A percentile compares a stretch with the other conserved stretches of the same genome.
These are phyloP conservation scores for Nipponacmea schrenckii DNA, from an alignment of 2,888 invertebrate genomes.

Conservation along the genomic window DNA sequence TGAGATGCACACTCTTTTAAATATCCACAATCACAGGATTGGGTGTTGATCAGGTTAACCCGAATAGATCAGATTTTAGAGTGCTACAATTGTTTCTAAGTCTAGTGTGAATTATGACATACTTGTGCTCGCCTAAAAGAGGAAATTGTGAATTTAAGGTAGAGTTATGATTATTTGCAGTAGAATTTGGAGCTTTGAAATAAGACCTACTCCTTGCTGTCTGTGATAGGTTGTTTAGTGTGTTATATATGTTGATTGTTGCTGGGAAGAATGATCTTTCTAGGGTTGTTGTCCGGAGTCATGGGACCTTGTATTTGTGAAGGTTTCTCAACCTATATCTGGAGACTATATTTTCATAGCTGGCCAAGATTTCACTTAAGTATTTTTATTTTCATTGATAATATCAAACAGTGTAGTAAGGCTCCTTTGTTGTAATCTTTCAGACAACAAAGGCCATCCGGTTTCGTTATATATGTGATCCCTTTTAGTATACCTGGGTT, in stretches of 20 bases:
- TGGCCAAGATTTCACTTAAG: background rate
- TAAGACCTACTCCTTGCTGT: background rate
- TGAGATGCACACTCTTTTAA: background rate
- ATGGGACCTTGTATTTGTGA: background rate
- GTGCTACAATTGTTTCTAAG: constrained; percentile 9
- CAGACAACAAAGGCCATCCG: background rate
- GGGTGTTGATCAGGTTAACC: background rate
- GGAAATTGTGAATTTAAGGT: too few species aligned
- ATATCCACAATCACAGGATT: background rate
- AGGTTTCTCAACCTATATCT: background rate
- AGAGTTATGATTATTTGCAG: too few species aligned
- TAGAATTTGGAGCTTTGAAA: background rate
- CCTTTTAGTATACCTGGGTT: constrained; percentile 4
- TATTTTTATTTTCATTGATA: background rate
- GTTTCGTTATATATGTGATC: too few species aligned
- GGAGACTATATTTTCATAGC: background rate
- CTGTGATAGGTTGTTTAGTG: background rate
- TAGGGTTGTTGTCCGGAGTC: background rate
- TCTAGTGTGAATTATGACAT: constrained; percentile 9
- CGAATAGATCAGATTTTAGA: constrained; percentile 11
- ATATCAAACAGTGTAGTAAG: background rate
- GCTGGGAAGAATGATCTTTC: background rate
- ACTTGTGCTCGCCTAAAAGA: too few species aligned
- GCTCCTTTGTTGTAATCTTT: background rate
- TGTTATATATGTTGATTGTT: background rate